These are phyloP conservation scores for Lasiommata megera DNA, from an alignment of 2,888 invertebrate species.

Conservation along the genomic window DNA sequence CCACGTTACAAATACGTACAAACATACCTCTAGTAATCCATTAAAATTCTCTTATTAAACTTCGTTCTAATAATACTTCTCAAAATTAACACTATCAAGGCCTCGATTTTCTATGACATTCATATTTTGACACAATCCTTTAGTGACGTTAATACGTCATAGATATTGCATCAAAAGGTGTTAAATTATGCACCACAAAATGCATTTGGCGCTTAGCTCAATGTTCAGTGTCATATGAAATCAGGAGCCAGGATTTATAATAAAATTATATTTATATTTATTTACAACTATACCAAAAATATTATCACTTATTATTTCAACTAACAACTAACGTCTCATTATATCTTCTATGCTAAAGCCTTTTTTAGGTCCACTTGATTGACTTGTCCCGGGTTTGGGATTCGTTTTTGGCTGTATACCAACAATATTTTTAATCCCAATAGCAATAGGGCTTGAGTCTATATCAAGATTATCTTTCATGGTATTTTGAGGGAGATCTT, in stretches of 20 bases:
- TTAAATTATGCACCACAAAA: no score
- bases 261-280: conserved; percentile 27
- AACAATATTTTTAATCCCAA: conserved; percentile 76
- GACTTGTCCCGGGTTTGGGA: conserved; percentile 79
- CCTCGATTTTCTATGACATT: no score
- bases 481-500: conserved; percentile 48
- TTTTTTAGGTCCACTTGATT: conserved; percentile 85
- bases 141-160: no score
- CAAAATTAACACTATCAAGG: conserved; percentile 26
- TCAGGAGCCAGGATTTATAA: conserved; percentile 1
- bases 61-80: conserved; percentile 65
- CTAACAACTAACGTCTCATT: conserved; percentile 87
- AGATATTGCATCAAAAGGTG: no score
- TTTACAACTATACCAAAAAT: conserved; percentile 35
- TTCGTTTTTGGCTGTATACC: conserved; percentile 72
- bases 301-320: conserved; percentile 28
- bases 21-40: conserved; percentile 61
- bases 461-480: conserved; percentile 53
- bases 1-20: conserved; percentile 69
- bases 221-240: no score
- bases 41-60: conserved; percentile 46
- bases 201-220: no score
- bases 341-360: conserved; percentile 96
- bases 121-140: no score
- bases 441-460: conserved; percentile 64